phyloP scores from a whole-genome alignment of 1,140 invertebrate species.

The Drosophila virilis region DNA sequence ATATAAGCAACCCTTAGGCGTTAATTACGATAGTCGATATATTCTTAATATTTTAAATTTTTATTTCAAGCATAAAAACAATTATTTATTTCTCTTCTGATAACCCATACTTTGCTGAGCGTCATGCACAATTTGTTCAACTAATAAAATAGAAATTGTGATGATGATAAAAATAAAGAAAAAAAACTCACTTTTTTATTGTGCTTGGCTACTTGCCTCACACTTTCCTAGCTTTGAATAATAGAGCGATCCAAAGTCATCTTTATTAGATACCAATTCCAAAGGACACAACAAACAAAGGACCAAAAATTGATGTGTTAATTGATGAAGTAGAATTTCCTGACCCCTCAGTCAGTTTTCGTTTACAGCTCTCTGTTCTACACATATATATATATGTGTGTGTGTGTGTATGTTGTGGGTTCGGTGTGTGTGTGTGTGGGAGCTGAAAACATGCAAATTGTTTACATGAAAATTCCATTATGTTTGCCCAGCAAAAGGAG shows the following conservation, averaged over 20 bases:
- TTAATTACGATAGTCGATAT: background rate
- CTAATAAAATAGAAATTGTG: background rate
- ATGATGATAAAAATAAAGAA: background rate
- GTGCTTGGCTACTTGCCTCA: background rate
- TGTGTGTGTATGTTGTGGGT: background rate
- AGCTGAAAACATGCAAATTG: slow-evolving; percentile 70
- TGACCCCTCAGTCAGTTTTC: background rate
- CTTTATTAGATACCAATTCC: slow-evolving; percentile 46
- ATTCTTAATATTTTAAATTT: too few relatives aligned
- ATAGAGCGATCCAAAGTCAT: slow-evolving; percentile 10
- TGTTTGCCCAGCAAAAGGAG: slow-evolving; percentile 53
- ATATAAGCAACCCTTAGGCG: background rate
- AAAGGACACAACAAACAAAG: slow-evolving; percentile 24
- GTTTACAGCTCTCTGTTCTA: background rate
- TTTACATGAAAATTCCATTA: slow-evolving; percentile 78
- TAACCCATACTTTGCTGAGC: background rate
- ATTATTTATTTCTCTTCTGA: too few relatives aligned
- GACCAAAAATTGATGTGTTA: slow-evolving; percentile 59
- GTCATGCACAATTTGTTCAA: background rate
- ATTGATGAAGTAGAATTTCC: slow-evolving; percentile 50
- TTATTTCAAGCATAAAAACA: too few relatives aligned
- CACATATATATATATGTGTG: background rate
- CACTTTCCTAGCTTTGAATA: slow-evolving; percentile 12
- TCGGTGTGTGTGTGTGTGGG: slow-evolving; percentile 9
- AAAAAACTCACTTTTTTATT: background rate